Conservation (phyloP, 2,888 invertebrate genomes). For the Andricus quercusramuli region DNA sequence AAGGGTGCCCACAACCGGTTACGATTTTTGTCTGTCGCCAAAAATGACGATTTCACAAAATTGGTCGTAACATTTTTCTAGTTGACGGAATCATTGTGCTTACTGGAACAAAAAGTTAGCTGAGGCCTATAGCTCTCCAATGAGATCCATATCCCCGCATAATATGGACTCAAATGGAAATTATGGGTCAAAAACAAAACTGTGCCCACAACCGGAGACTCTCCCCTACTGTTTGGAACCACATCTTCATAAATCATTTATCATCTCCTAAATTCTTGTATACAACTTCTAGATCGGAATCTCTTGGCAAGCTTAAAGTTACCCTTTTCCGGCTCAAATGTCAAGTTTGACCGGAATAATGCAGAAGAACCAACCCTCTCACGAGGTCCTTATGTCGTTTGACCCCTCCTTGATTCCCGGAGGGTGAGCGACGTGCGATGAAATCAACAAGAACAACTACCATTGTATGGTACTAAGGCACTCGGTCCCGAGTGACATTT, state of each 20-base stretch:
- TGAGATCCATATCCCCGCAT: no score
- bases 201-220: no score
- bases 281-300: not conserved
- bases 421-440: slow-evolving; percentile 74
- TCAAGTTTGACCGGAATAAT: slow-evolving; percentile 62
- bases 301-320: not conserved
- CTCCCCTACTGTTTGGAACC: no score
- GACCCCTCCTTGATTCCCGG: slow-evolving; percentile 69
- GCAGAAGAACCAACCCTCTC: slow-evolving; percentile 56
- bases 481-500: slow-evolving; percentile 75
- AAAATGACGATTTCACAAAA: no score
- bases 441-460: slow-evolving; percentile 78
- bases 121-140: no score
- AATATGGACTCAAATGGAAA: no score
- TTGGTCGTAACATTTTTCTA: no score
- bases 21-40: no score
- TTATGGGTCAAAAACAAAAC: no score
- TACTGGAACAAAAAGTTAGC: no score
- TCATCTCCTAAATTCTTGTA: not conserved
- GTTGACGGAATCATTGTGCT: no score
- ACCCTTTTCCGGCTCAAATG: slow-evolving; percentile 32
- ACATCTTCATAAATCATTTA: not conserved
- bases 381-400: slow-evolving; percentile 72
- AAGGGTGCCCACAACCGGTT: no score
- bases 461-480: slow-evolving; percentile 67